Conservation (phyloP, 2,113 vertebrate species). For the Abramis brama region DNA sequence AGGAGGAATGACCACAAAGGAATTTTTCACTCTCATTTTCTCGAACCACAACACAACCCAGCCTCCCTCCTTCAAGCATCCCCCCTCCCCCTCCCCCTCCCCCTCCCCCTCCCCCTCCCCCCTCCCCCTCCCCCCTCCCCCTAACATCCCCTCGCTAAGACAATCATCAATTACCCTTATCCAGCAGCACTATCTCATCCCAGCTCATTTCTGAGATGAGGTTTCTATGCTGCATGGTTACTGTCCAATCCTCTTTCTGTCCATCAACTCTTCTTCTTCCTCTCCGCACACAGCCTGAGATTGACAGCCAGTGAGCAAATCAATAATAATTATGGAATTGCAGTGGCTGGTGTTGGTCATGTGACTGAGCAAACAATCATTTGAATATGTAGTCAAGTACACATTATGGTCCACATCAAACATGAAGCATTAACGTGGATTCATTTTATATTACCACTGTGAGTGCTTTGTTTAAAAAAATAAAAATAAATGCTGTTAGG, state of each 20-base stretch:
- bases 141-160: slow-evolving; percentile 80
- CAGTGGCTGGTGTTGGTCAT: slow-evolving; percentile 78
- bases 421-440: slow-evolving; percentile 43
- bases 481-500: slow-evolving; percentile 17
- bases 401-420: slow-evolving; percentile 66
- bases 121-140: slow-evolving; percentile 42
- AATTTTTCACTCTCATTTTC: slow-evolving; percentile 72
- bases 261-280: slow-evolving; percentile 84
- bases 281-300: slow-evolving; percentile 80
- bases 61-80: slow-evolving; percentile 68
- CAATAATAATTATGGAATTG: slow-evolving; percentile 97
- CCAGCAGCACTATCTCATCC: slow-evolving; percentile 87
- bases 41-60: slow-evolving; percentile 53
- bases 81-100: slow-evolving; percentile 64
- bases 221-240: slow-evolving; percentile 87
- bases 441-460: slow-evolving; percentile 28
- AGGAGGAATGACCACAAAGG: slow-evolving; percentile 73
- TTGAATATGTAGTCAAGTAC: slow-evolving; percentile 77
- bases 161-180: slow-evolving; percentile 97
- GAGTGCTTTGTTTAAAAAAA: slow-evolving; percentile 26
- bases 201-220: slow-evolving; percentile 91
- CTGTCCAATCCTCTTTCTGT: slow-evolving; percentile 91
- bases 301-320: slow-evolving; percentile 92
- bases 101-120: slow-evolving; percentile 59
- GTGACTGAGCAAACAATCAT: slow-evolving; percentile 65